Evolutionary conservation across 2,797 vertebrate species (phyloP).

Genomic region (Falco novaeseelandiae): DNA sequence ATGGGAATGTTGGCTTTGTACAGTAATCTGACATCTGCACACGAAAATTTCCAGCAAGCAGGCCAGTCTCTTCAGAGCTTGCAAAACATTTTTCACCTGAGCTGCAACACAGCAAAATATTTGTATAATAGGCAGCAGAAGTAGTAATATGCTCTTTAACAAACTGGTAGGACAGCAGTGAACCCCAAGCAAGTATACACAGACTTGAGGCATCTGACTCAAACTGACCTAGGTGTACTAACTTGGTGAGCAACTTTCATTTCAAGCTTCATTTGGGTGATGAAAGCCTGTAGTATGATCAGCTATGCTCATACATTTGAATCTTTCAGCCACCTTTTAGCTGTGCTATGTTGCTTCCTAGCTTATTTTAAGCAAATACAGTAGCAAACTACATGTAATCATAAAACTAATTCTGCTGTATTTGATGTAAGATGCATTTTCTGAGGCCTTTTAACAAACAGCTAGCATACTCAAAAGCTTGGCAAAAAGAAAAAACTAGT

Average conservation of each 20-base stretch:
- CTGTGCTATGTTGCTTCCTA: not conserved
- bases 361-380: conserved; percentile 2
- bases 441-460: not conserved
- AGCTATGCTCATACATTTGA: not conserved
- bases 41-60: not conserved
- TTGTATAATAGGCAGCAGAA: not conserved
- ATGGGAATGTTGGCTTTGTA: not conserved
- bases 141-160: not conserved
- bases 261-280: not conserved
- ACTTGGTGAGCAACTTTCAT: not conserved
- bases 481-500: not conserved
- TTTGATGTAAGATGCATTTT: not conserved
- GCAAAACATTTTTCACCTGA: not conserved
- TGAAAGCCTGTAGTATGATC: not conserved
- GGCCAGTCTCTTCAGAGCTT: not conserved
- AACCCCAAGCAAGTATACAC: not conserved
- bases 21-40: conserved; percentile 4
- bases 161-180: not conserved
- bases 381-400: not conserved
- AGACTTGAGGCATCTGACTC: not conserved
- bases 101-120: not conserved
- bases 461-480: not conserved
- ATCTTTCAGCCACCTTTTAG: not conserved
- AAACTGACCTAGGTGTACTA: not conserved
- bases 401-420: too few relatives aligned